Base-by-base conservation (phyloP, 2,113 vertebrate genomes). In the Dicerorhinus sumatrensis region DNA sequence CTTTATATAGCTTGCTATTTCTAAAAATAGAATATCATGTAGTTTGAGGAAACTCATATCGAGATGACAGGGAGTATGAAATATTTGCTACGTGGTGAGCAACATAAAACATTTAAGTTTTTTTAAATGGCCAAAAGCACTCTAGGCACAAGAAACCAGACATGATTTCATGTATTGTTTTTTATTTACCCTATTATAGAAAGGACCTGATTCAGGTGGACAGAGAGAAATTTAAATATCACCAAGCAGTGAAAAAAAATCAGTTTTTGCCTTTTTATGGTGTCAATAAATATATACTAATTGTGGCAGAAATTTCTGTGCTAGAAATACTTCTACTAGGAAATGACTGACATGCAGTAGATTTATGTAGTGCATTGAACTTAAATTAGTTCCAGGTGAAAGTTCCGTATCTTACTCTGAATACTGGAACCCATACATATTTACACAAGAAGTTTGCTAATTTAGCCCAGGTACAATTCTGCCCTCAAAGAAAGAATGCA, bases 341-440 rank as follows among this genome's bases (percentile, higher is more conserved):
- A 90, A 85, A 39, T 73, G 9, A 80, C 60, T 7, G 33, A n/a
- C 56, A 48, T 69, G 27, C 13, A 58, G 54, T 77, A n/a, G 51
- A 79, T 36, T 69, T 77, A 80, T 87, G 9, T 25, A 69, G 25
- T 51, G 14, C 46, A 77, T 0, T 88, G 51, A 82, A 85, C 87
- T 85, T 92, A 92, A 92, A 72, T 77, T 67, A 81, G 76, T 73
- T 96, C 54, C 20, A 75, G n/a, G 27, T 88, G 18, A 95, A 97
- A 93, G 39, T 75, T 83, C 63, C 89, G 23, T 65, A 69, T 84
- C n/a, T 96, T 79, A 73, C 77, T 93, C 27, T 90, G 73, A 95
- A 77, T 72, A 65, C 23, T 81, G 16, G 8, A 46, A 81, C 16
- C 23, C 58, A 77, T 36, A 56, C 0, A 3, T 79, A 87, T 91